Conservation (phyloP, 2,113 vertebrate species). For the Garra rufa region DNA sequence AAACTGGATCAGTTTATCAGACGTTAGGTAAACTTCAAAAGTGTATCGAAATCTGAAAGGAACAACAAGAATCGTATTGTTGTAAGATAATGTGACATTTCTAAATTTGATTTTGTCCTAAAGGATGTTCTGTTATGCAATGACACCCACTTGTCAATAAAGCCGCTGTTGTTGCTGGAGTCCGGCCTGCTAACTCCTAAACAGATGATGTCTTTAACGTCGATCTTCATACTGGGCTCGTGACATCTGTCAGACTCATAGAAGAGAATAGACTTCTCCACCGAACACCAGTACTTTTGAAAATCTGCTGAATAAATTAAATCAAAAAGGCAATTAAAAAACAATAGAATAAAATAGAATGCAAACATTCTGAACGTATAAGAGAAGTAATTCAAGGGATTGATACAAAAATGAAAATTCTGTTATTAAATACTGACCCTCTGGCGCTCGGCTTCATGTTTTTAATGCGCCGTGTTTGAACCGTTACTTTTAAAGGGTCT, state of each 20-base stretch:
- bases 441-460: no score
- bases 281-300: slow-evolving; percentile 85
- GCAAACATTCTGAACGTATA: background rate
- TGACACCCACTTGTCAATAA: slow-evolving; percentile 78
- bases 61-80: background rate
- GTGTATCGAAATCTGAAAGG: slow-evolving; percentile 86
- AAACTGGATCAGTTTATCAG: slow-evolving; percentile 89
- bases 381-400: no score
- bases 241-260: slow-evolving; percentile 81
- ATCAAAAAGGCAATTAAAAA: background rate
- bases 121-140: background rate
- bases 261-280: slow-evolving; percentile 82
- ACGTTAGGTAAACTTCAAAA: slow-evolving; percentile 87
- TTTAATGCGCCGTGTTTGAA: no score
- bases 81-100: background rate
- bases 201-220: slow-evolving; percentile 81
- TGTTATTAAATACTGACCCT: no score
- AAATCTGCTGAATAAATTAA: slow-evolving; percentile 76
- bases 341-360: background rate
- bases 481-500: no score
- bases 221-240: slow-evolving; percentile 78
- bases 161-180: slow-evolving; percentile 64
- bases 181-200: slow-evolving; percentile 81
- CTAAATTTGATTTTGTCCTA: background rate
- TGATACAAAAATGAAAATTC: no score